These are phyloP conservation scores for Entosphenus tridentatus DNA, from an alignment of 2,113 vertebrate genomes.

Conservation along the genomic window DNA sequence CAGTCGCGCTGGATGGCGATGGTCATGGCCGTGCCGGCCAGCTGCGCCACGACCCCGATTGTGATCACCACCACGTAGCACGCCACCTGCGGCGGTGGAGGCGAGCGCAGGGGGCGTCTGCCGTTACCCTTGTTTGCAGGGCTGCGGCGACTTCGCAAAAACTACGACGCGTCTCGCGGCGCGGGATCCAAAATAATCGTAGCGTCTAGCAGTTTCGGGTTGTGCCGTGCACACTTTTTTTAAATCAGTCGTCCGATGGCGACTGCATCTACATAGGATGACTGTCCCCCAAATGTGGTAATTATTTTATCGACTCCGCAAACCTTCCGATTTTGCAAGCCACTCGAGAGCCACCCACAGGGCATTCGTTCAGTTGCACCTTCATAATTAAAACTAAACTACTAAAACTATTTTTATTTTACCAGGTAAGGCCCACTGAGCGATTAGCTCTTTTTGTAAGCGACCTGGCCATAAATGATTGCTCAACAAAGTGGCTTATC, in stretches of 20 bases:
- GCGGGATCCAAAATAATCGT: background rate
- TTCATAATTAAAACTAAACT: no score
- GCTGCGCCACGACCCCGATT: constrained; percentile 31
- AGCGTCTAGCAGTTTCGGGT: background rate
- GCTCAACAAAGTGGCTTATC: no score
- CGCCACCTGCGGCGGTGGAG: constrained; percentile 32
- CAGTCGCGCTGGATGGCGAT: constrained; percentile 31
- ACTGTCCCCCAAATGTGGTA: no score
- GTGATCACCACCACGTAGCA: constrained; percentile 31
- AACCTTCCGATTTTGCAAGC: no score
- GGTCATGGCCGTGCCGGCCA: constrained; percentile 26
- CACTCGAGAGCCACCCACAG: no score
- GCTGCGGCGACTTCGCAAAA: constrained; percentile 17
- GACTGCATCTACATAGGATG: background rate
- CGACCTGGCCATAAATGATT: no score
- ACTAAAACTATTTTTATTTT: no score
- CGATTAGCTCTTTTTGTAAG: no score
- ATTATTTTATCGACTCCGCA: no score
- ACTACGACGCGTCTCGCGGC: constrained; percentile 12
- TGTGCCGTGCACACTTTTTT: background rate
- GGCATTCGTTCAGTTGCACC: no score
- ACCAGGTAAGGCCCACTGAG: no score
- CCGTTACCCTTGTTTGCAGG: no score
- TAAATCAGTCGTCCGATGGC: background rate
- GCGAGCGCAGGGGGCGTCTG: constrained; percentile 30